phyloP scores from a whole-genome alignment of 2,888 invertebrate genomes.

The Stramonita haemastoma region DNA sequence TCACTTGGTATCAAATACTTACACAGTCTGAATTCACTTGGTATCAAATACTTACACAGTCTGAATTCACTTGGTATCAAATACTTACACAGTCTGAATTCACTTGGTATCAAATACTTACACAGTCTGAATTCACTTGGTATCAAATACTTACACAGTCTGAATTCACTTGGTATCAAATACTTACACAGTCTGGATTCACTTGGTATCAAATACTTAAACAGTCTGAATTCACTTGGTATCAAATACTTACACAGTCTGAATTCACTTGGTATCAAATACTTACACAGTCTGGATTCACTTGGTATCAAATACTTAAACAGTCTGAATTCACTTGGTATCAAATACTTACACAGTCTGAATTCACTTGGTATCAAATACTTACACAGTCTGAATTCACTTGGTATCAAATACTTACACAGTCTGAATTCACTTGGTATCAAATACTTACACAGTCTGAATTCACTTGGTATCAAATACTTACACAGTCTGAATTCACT shows the following conservation, averaged over 20 bases:
- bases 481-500: conserved; percentile 71
- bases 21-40: conserved; percentile 72
- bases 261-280: conserved; percentile 74
- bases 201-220: conserved; percentile 76
- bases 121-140: conserved; percentile 73
- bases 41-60: conserved; percentile 75
- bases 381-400: conserved; percentile 71
- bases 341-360: conserved; percentile 72
- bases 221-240: conserved; percentile 72
- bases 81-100: conserved; percentile 72
- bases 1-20: conserved; percentile 74
- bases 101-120: conserved; percentile 75
- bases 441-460: conserved; percentile 73
- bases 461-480: conserved; percentile 74
- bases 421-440: conserved; percentile 73
- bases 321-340: conserved; percentile 73
- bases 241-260: conserved; percentile 75
- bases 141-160: conserved; percentile 74
- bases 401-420: conserved; percentile 76
- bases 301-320: conserved; percentile 77
- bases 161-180: conserved; percentile 74
- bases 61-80: conserved; percentile 75
- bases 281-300: conserved; percentile 71
- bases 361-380: conserved; percentile 75
- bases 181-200: conserved; percentile 72